Conservation (phyloP, 1,140 invertebrate genomes). For the Marisa cornuarietis region DNA sequence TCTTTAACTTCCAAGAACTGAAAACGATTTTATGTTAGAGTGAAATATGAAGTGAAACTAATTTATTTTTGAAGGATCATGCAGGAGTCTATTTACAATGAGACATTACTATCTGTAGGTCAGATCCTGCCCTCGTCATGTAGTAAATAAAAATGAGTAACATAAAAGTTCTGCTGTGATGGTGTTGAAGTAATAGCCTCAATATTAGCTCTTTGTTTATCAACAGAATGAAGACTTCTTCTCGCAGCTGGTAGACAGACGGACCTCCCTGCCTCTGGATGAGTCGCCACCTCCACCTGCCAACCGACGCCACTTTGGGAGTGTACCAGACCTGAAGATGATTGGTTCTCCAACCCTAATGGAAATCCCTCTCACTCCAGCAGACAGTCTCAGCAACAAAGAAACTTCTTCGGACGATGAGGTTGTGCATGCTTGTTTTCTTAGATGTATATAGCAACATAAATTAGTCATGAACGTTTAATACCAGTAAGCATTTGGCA, state of each 20-base stretch:
- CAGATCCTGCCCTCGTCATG: no score
- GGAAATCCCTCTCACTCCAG: slow-evolving; percentile 40
- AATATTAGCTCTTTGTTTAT: not conserved
- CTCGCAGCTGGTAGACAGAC: slow-evolving; percentile 49
- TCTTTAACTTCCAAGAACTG: no score
- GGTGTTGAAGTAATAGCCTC: not conserved
- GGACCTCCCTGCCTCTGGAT: slow-evolving; percentile 50
- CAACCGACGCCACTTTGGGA: slow-evolving; percentile 49
- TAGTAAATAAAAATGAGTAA: not conserved
- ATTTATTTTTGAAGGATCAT: no score
- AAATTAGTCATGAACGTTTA: no score
- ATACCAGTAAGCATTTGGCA: no score
- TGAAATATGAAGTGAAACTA: no score
- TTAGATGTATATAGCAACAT: no score
- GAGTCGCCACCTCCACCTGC: slow-evolving; percentile 34
- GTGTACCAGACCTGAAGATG: slow-evolving; percentile 55
- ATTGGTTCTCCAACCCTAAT: slow-evolving; percentile 37
- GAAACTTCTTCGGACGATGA: slow-evolving; percentile 57
- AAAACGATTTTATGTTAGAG: no score
- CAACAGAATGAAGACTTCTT: slow-evolving; percentile 58
- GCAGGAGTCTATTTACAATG: no score
- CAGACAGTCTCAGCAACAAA: slow-evolving; percentile 55
- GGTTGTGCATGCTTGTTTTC: slow-evolving; percentile 24
- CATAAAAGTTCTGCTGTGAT: no score
- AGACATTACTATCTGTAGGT: no score